These are phyloP conservation scores for Augochlorella aurata DNA, from an alignment of 2,888 invertebrate species.

Conservation along the genomic window DNA sequence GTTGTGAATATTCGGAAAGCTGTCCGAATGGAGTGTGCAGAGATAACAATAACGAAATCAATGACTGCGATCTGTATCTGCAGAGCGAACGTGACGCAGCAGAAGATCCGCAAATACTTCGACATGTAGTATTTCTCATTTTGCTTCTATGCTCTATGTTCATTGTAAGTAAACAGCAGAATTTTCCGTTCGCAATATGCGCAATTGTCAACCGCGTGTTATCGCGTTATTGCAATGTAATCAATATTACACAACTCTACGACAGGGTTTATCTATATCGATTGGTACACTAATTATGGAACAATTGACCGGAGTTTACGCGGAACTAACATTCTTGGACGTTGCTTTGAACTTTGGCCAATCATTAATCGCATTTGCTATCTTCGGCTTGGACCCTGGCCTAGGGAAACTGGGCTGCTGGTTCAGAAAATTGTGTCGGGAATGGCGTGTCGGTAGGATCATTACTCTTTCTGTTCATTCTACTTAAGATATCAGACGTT, in stretches of 20 bases:
- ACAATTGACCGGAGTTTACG: constrained; percentile 93
- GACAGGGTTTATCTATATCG: constrained; percentile 91
- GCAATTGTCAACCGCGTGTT: neutral
- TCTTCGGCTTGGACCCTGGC: constrained; percentile 92
- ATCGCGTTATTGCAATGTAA: neutral
- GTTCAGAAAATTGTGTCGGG: constrained; percentile 70
- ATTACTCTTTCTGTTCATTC: neutral
- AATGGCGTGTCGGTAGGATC: constrained; percentile 84
- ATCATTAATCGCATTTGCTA: constrained; percentile 91
- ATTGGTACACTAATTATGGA: constrained; percentile 92
- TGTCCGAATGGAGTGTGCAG: constrained; percentile 72
- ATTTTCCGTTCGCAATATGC: constrained; percentile 7
- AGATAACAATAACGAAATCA: constrained; percentile 42
- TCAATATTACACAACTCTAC: constrained; percentile 49
- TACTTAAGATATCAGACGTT: neutral
- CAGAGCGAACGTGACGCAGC: constrained; percentile 68
- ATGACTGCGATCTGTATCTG: constrained; percentile 74
- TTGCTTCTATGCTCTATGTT: constrained; percentile 93
- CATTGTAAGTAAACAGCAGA: constrained; percentile 86
- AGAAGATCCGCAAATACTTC: constrained; percentile 88
- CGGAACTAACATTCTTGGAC: constrained; percentile 96
- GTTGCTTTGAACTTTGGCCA: constrained; percentile 95
- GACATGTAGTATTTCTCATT: constrained; percentile 92
- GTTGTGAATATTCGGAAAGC: constrained; percentile 66
- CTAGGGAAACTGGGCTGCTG: constrained; percentile 76